These are phyloP conservation scores for Eurypyga helias DNA, from an alignment of 2,113 vertebrate species.

Conservation along the genomic window DNA sequence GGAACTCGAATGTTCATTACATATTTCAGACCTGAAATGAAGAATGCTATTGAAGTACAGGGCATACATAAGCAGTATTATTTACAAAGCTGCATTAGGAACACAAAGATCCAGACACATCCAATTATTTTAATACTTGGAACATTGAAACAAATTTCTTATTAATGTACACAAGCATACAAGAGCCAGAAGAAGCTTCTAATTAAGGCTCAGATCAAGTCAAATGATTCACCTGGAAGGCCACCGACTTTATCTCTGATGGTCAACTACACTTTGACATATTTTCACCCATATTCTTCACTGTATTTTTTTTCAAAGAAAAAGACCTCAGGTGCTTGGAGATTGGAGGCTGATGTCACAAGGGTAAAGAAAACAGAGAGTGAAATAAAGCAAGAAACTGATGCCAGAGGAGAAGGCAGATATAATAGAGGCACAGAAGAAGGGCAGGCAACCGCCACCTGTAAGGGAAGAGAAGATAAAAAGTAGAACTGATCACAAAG, in stretches of 20 bases:
- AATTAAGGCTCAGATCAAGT: not conserved
- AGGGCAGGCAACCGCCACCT: not conserved
- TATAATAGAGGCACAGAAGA: not conserved
- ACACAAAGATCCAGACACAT: not conserved
- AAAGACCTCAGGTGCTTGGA: not conserved
- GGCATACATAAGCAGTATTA: not conserved
- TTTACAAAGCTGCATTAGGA: not conserved
- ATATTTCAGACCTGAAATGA: not conserved
- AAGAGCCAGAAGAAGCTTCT: not conserved
- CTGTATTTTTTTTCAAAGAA: not conserved
- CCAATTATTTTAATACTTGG: not conserved
- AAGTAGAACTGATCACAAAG: not conserved
- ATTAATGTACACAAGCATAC: not conserved
- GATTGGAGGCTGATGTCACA: not conserved
- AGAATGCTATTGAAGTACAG: not conserved
- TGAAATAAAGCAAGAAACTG: not conserved
- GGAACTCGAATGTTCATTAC: not conserved
- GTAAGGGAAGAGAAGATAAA: not conserved
- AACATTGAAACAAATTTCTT: not conserved
- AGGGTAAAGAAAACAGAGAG: not conserved
- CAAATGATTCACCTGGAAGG: not conserved
- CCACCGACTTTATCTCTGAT: not conserved
- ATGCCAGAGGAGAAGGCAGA: not conserved
- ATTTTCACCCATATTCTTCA: not conserved
- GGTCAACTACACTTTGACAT: not conserved